Base-by-base conservation (phyloP, 2,797 vertebrate genomes). In the Pseudochaenichthys georgianus region DNA sequence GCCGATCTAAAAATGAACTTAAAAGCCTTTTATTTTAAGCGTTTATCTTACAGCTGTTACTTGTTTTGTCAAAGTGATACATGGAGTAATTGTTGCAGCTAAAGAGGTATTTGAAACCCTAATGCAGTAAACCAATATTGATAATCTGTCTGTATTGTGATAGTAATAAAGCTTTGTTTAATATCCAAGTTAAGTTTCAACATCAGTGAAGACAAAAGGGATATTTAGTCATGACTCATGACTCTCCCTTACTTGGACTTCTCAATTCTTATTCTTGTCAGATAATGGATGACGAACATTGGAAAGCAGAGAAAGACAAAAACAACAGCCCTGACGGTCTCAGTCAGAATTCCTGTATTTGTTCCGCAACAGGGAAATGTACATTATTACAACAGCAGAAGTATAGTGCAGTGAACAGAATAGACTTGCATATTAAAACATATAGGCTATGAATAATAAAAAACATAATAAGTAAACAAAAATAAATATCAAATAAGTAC, bases 221-320 rank as follows among this genome's bases (percentile, higher is more conserved):
- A 28, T 31, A 1, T 21, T 70, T 19, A 10, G 21, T 41, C 31
- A 12, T 38, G 21, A 19, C 28, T 65, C 15, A 11, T 38, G 17
- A 19, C 38, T 65, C 15, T 9, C 13, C 13, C 21, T 69, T 73
- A 19, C 21, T 31, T 47, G 11, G n/a, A 64, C 51, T 57, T 63
- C 38, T 63, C 21, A 28, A 4, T 57, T 58, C n/a, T 2, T 64
- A 52, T 63, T 66, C 34, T 63, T 28, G 13, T 15, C 47, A 23
- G 34, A 64, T 70, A 61, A 66, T 31, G 34, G 51, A 62, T 71
- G 43, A 34, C 41, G 41, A 48, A 54, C 28, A 28, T 13, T 63
- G 41, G 16, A 65, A 47, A 60, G 64, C 6, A 23, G 51, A 63
- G 58, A 38, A 53, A 53, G 58, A 63, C 63, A n/a, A 16, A 43